phyloP scores from a whole-genome alignment of 2,797 vertebrate genomes.

The Uromys caudimaculatus region DNA sequence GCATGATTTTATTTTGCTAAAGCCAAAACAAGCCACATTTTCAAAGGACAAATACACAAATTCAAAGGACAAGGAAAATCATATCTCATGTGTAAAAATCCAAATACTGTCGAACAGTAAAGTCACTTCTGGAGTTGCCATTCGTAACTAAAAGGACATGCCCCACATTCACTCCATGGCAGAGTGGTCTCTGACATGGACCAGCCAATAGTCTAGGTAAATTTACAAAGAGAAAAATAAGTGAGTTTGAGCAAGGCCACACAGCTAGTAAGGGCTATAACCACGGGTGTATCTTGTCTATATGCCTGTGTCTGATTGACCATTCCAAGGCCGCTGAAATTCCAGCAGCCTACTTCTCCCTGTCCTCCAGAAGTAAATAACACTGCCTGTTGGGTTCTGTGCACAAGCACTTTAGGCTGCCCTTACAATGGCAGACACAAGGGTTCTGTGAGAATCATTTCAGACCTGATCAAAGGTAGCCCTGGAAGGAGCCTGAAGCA shows the following conservation, averaged over 20 bases:
- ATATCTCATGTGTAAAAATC: neutral
- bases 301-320: neutral
- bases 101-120: neutral
- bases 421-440: neutral
- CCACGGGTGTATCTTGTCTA: neutral
- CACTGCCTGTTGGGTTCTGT: neutral
- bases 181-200: neutral
- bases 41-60: neutral
- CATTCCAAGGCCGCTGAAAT: neutral
- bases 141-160: neutral
- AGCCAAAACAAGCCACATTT: neutral
- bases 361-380: slow-evolving; percentile 34
- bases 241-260: neutral
- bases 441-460: neutral
- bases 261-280: neutral
- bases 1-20: neutral
- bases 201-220: neutral
- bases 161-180: neutral
- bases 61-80: neutral
- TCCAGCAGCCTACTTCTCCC: neutral
- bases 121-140: neutral
- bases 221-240: neutral
- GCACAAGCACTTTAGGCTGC: neutral
- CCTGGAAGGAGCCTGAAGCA: neutral
- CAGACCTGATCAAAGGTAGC: neutral